Base-by-base conservation (phyloP, 2,113 vertebrate species). In the Oreamnos americanus region DNA sequence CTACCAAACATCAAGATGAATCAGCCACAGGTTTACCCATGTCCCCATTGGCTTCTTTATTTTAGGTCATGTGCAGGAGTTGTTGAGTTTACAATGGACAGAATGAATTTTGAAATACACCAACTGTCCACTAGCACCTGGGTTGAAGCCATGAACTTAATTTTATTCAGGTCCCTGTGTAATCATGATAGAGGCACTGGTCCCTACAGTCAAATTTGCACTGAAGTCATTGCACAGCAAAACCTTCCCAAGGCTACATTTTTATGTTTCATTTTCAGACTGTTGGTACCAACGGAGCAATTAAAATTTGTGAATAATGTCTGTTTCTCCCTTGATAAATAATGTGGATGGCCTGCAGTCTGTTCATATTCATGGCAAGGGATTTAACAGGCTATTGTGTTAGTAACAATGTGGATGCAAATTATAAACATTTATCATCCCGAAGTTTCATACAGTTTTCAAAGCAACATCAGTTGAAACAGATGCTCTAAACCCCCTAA, bases 291-390 rank as follows among this genome's bases (percentile, higher is more conserved):
- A 97, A 4, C 64, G 94, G 93, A 97, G 58, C 97, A 97, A 97
- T 98, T 97, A 98, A 98, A 98, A 98, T 97, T 85, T 67, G 97
- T 98, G 98, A 98, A 97, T 97, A 97, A 98, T 98, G 90, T 83
- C 91, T 94, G 90, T 83, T 85, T 84, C 74, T 76, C 78, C 57
- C 91, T 94, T 93, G 97, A 97, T 97, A 97, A 98, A 97, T 97
- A 96, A 94, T 79, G 90, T 90, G 93, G 43, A 95, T 88, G 90
- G 87, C 81, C 91, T 85, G 87, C 71, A 96, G 96, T 95, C 90
- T 95, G 96, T 82, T 97, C 90, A 92, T 94, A 94, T 95, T 96
- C 93, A 85, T 94, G 90, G 90, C 79, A 93, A 92, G 95, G 95
- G 97, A 96, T 93, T 96, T 97, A 97, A 88, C 55, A 92, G 91